Percentiles rank a stretch among this genome's conserved stretches.
phyloP scores from a whole-genome alignment of 2,888 invertebrate genomes.

The Beris morrisii region DNA sequence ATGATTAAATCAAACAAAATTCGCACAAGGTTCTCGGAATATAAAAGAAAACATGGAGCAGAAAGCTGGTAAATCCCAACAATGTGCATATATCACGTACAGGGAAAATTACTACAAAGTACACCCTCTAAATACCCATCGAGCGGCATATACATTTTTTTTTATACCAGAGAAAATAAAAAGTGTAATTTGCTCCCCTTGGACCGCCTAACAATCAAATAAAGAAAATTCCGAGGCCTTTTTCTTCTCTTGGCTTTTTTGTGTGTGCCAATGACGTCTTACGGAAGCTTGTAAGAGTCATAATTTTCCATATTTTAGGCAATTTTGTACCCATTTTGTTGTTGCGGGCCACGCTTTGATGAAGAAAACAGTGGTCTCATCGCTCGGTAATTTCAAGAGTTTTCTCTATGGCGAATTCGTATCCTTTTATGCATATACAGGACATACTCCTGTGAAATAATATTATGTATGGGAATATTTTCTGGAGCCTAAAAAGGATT shows the following conservation, averaged over 20 bases:
- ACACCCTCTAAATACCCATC: conserved; percentile 27
- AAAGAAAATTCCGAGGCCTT: conserved; percentile 25
- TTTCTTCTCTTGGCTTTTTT: conserved; percentile 1
- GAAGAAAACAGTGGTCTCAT: conserved; percentile 1
- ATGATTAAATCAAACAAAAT: too few relatives aligned
- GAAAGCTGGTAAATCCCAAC: conserved; percentile 26
- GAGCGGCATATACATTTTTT: conserved; percentile 5
- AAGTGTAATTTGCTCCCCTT: conserved; percentile 22
- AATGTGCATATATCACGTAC: conserved; percentile 34
- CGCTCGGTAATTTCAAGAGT: too few relatives aligned
- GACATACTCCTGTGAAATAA: too few relatives aligned
- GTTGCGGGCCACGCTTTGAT: not conserved
- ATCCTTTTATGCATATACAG: too few relatives aligned
- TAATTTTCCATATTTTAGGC: conserved; percentile 26
- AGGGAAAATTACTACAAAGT: conserved; percentile 31
- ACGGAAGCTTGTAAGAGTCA: conserved; percentile 19
- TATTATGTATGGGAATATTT: too few relatives aligned
- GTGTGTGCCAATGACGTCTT: conserved; percentile 16
- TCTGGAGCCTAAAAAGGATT: too few relatives aligned
- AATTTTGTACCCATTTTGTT: conserved; percentile 4
- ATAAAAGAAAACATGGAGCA: too few relatives aligned
- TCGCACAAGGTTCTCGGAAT: too few relatives aligned
- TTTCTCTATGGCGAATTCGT: too few relatives aligned
- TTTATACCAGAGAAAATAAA: conserved; percentile 18
- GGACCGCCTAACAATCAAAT: conserved; percentile 25